These are phyloP conservation scores for Odocoileus virginianus DNA, from an alignment of 2,113 vertebrate species.

Conservation along the genomic window DNA sequence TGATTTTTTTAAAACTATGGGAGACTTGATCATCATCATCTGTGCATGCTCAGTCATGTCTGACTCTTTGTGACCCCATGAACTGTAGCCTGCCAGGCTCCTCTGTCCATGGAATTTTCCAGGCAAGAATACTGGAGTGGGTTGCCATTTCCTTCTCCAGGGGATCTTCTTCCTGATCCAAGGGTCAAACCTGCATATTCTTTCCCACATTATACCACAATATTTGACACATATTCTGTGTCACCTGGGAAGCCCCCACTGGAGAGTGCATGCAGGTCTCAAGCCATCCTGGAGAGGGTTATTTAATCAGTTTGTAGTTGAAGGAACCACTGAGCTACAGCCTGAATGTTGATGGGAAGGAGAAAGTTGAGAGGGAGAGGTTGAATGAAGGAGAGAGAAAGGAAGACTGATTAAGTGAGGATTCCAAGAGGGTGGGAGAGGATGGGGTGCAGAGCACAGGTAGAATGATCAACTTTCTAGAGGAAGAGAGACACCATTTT, in stretches of 20 bases:
- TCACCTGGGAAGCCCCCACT: not conserved
- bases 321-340: not conserved
- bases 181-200: not conserved
- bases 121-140: not conserved
- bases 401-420: not conserved
- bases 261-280: not conserved
- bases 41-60: not conserved
- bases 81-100: not conserved
- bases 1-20: not conserved
- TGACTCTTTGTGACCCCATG: not conserved
- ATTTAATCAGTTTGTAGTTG: not conserved
- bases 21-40: not conserved
- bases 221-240: not conserved
- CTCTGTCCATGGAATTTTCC: not conserved
- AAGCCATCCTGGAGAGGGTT: not conserved
- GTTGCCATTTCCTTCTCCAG: not conserved
- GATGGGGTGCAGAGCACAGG: not conserved
- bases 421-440: not conserved
- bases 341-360: not conserved
- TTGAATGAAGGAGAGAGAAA: not conserved
- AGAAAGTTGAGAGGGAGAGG: not conserved
- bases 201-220: not conserved
- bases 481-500: not conserved
- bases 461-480: not conserved
- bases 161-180: not conserved